These are phyloP conservation scores for Lasioglossum leucozonium DNA, from an alignment of 2,888 invertebrate species.

Conservation along the genomic window DNA sequence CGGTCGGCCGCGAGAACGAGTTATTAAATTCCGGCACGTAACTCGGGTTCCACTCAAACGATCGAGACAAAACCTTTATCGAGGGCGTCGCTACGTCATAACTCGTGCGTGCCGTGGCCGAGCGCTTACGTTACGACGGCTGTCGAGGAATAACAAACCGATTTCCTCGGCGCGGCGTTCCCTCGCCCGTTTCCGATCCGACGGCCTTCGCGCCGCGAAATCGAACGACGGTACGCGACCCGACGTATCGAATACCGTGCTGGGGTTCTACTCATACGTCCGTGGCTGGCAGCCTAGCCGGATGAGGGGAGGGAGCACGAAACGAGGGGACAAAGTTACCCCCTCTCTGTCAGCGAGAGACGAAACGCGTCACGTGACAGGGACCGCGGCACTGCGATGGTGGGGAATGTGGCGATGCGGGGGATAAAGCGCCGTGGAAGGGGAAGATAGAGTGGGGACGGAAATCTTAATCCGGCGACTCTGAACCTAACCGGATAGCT, in stretches of 20 bases:
- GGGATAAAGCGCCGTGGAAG: too few relatives aligned
- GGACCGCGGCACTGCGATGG: too few relatives aligned
- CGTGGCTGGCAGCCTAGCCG: too few relatives aligned
- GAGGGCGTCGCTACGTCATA: conserved; percentile 51
- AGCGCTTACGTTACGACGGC: conserved; percentile 38
- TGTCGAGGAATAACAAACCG: conserved; percentile 51
- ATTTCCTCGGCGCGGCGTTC: conserved; percentile 26
- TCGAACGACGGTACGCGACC: neutral
- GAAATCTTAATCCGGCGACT: too few relatives aligned
- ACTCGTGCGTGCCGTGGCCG: conserved; percentile 55
- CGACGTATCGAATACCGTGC: neutral
- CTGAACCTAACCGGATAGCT: too few relatives aligned
- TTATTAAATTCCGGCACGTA: conserved; percentile 68
- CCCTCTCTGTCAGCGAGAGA: too few relatives aligned
- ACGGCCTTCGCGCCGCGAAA: neutral
- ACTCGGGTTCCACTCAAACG: conserved; percentile 26
- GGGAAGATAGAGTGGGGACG: too few relatives aligned
- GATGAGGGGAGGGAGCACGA: too few relatives aligned
- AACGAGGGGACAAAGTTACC: too few relatives aligned
- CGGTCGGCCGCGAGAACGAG: conserved; percentile 24
- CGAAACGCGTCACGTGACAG: too few relatives aligned
- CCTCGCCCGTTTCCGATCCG: neutral
- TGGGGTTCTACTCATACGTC: too few relatives aligned
- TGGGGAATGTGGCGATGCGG: too few relatives aligned
- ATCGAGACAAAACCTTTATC: conserved; percentile 51